Percentiles rank a stretch among this genome's conserved stretches.
Conservation (phyloP, 2,888 invertebrate species). For the Philopedon plagiatum region DNA sequence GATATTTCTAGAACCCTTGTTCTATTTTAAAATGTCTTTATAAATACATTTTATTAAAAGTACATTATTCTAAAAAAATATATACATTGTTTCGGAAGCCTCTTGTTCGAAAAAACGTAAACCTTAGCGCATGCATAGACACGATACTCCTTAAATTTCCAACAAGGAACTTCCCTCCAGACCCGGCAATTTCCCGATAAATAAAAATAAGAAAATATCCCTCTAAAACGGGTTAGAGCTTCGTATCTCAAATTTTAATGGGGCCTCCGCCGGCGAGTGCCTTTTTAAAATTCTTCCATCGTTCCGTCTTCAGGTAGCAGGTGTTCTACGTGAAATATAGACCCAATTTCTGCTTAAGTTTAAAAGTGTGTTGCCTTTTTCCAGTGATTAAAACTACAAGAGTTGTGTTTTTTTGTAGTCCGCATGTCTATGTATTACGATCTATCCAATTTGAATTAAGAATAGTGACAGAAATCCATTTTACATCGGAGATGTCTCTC, state of each 20-base stretch:
- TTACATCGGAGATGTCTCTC: too few species aligned
- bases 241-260: conserved; percentile 22
- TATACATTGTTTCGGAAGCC: too few species aligned
- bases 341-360: conserved; percentile 42
- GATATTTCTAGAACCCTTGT: too few species aligned
- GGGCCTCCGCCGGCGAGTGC: conserved; percentile 16
- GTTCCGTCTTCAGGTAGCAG: conserved; percentile 39
- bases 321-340: conserved; percentile 42
- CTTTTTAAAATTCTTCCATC: conserved; percentile 35
- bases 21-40: too few species aligned
- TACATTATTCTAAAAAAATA: too few species aligned
- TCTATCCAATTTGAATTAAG: not conserved
- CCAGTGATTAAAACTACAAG: conserved; percentile 38
- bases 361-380: conserved; percentile 42
- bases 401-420: not conserved
- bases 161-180: not conserved
- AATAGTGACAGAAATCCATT: too few species aligned
- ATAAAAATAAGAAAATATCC: conserved; percentile 29
- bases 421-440: not conserved
- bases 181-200: not conserved
- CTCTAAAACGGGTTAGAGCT: conserved; percentile 14
- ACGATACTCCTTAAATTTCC: not conserved
- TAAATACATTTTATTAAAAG: too few species aligned
- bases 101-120: too few species aligned
- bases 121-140: too few species aligned